phyloP scores from a whole-genome alignment of 2,797 vertebrate species.

The Amazonetta brasiliensis region DNA sequence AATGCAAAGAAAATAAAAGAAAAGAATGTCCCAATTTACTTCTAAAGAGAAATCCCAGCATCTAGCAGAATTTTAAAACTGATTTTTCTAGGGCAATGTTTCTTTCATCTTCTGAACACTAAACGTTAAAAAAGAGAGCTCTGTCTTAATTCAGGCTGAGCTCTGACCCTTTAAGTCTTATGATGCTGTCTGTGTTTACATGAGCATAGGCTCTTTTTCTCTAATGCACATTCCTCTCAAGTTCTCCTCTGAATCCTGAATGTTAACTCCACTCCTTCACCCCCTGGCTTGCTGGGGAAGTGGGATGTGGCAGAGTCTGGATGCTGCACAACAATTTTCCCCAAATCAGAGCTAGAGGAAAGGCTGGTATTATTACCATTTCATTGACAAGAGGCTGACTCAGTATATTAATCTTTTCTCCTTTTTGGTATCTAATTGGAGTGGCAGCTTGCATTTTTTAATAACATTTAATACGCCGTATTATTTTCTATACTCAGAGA shows the following conservation, averaged over 20 bases:
- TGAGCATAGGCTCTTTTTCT: background rate
- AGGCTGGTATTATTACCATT: constrained; percentile 21
- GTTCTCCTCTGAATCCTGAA: background rate
- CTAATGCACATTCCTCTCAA: background rate
- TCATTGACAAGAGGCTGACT: background rate
- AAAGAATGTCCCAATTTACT: constrained; percentile 30
- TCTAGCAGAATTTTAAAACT: constrained; percentile 16
- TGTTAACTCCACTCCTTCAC: background rate
- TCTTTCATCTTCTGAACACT: constrained; percentile 35
- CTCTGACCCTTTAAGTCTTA: constrained; percentile 33
- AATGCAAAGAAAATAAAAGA: background rate
- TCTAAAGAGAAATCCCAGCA: constrained; percentile 9
- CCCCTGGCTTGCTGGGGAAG: background rate
- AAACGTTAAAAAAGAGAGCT: constrained; percentile 39
- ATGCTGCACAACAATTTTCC: constrained; percentile 4
- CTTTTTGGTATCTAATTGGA: background rate
- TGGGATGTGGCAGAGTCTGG: background rate
- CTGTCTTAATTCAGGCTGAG: constrained; percentile 42
- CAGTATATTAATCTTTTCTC: background rate
- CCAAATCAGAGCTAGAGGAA: background rate
- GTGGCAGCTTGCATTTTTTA: constrained; percentile 11
- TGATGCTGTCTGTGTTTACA: background rate
- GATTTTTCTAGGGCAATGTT: constrained; percentile 46
- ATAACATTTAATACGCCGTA: constrained; percentile 35
- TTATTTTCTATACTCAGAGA: constrained; percentile 57